A percentile compares a stretch with the other conserved stretches of the same genome.
phyloP scores from a whole-genome alignment of 2,113 vertebrate species.

The Sardina pilchardus region DNA sequence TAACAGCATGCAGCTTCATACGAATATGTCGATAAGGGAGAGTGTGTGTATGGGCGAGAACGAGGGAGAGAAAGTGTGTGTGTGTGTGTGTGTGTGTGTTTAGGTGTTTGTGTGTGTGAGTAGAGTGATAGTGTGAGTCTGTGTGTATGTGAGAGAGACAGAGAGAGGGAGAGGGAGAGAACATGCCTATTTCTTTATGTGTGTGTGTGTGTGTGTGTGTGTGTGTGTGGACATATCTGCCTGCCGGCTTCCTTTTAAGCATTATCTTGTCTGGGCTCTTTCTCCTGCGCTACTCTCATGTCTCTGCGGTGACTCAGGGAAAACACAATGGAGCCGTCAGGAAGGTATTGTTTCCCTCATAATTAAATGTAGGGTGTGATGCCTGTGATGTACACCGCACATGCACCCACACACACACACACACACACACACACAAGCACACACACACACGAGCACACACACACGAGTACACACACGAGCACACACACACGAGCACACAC shows the following conservation, averaged over 20 bases:
- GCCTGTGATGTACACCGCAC: background rate
- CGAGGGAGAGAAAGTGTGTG: background rate
- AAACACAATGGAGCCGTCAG: constrained; percentile 13
- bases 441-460: background rate
- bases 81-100: background rate
- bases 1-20: too few species aligned
- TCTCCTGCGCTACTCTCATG: background rate
- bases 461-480: background rate
- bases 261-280: constrained; percentile 2
- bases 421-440: background rate
- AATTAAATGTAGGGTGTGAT: constrained; percentile 19
- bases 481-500: background rate
- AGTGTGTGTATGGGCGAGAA: too few species aligned
- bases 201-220: background rate
- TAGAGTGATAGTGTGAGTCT: background rate
- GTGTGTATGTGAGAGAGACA: background rate
- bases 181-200: background rate
- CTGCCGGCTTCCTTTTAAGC: background rate
- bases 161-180: background rate
- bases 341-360: constrained; percentile 31
- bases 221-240: background rate
- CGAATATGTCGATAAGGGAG: too few species aligned
- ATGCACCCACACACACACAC: background rate
- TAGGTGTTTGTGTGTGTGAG: too few species aligned
- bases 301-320: constrained; percentile 14